phyloP scores from a whole-genome alignment of 2,797 vertebrate species.

The Potorous gilbertii region DNA sequence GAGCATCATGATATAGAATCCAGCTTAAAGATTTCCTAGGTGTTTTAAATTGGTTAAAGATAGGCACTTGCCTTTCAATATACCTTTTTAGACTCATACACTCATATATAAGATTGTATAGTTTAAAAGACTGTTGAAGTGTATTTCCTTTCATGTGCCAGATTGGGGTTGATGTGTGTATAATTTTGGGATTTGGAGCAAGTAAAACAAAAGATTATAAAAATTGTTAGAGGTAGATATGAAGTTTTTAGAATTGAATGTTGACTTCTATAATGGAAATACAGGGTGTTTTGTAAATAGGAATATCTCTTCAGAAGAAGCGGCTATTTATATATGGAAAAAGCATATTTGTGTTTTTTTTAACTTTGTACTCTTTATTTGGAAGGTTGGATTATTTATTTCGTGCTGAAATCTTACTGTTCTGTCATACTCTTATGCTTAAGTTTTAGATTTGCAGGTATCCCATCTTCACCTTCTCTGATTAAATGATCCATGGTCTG shows the following conservation, averaged over 20 bases:
- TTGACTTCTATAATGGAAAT: neutral
- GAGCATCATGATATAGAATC: neutral
- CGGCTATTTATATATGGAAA: neutral
- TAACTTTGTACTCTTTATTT: neutral
- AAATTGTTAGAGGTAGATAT: neutral
- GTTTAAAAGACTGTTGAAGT: neutral
- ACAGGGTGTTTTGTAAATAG: neutral
- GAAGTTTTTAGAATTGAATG: neutral
- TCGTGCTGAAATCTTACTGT: neutral
- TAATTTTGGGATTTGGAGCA: neutral
- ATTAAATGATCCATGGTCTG: neutral
- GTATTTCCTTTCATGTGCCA: neutral
- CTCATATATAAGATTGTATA: neutral
- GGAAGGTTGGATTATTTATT: neutral
- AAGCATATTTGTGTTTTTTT: neutral
- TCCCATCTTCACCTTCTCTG: neutral
- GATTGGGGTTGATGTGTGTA: neutral
- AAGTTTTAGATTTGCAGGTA: neutral
- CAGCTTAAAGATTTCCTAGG: constrained; percentile 2
- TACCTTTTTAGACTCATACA: neutral
- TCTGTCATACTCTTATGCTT: neutral
- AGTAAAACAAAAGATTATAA: neutral
- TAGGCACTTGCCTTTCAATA: neutral
- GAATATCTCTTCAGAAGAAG: neutral
- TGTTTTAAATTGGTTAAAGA: too few species aligned